These are phyloP conservation scores for Morpho deidamia DNA, from an alignment of 2,888 invertebrate species.

Conservation along the genomic window DNA sequence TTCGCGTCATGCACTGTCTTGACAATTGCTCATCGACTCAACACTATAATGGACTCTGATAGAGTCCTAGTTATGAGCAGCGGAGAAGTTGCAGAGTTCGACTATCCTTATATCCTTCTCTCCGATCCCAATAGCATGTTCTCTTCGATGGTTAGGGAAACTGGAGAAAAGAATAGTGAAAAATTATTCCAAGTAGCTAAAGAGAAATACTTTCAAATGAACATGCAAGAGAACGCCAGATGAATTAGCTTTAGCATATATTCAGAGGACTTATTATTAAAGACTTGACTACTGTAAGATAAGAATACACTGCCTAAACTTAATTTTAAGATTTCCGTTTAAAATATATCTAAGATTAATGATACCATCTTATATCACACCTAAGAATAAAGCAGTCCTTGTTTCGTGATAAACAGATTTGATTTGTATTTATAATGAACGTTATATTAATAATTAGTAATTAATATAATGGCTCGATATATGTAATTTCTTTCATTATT, in stretches of 20 bases:
- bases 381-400: no score
- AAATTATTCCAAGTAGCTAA: conserved; percentile 68
- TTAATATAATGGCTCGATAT: no score
- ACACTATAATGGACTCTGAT: conserved; percentile 94
- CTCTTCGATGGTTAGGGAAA: conserved; percentile 78
- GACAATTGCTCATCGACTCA: conserved; percentile 94
- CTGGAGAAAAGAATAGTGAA: conserved; percentile 75
- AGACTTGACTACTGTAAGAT: no score
- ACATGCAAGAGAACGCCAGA: conserved; percentile 49
- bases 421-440: no score
- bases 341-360: no score
- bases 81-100: conserved; percentile 81
- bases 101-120: conserved; percentile 79
- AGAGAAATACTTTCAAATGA: conserved; percentile 55
- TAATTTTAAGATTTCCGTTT: no score
- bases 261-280: not conserved
- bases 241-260: conserved; percentile 24
- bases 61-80: conserved; percentile 83
- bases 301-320: no score
- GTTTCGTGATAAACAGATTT: no score
- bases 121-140: conserved; percentile 74
- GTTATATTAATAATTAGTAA: no score
- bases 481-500: no score
- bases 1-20: conserved; percentile 90
- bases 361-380: no score